Base-by-base conservation (phyloP, 2,888 invertebrate genomes). In the Ceramica pisi region DNA sequence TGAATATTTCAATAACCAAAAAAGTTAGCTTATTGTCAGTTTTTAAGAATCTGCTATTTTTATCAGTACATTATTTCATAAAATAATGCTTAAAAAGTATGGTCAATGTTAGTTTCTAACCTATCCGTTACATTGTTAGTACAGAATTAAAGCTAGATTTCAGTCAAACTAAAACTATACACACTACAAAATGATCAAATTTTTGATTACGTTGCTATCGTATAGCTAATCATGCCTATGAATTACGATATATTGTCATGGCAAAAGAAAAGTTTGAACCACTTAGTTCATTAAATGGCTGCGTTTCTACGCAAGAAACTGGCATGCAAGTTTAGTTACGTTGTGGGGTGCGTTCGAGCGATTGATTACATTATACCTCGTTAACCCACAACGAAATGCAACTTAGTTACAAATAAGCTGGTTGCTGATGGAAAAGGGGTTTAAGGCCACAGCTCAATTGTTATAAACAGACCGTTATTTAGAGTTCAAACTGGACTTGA, bases 61-160 rank as follows among this genome's bases (percentile, higher is more conserved):
- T 16, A 50, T n/a, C 7, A 4, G 16, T 19, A 9, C 16, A 21
- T 21, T 51, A 60, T 26, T 16, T 26, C 10, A 26, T 1, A 21
- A 41, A 12, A 48, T 14, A 44, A 23, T 16, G 6, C 3, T 23
- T 59, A 2, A 14, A 14, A 23, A 46, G 3, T n/a, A 44, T 23
- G 41, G 23, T 38, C 38, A 60, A 26, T 19, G 26, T 53, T 59
- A 44, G 12, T 70, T 3, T 31, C 38, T 68, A 78, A 73, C 26
- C 63, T 76, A 78, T 16, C 9, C 35, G 23, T 71, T 76, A 64
- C 23, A 70, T 53, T 73, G 63, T 79, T 80, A 75, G 61, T 76
- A 65, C 12, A 75, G 59, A 61, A 63, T 86, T 90, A 90, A 89
- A 90, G 87, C 88, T 89, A 89, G 73, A 74, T 66, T 41, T 89